Conservation (phyloP, 2,888 invertebrate genomes). For the Lacanobia wlatinum region DNA sequence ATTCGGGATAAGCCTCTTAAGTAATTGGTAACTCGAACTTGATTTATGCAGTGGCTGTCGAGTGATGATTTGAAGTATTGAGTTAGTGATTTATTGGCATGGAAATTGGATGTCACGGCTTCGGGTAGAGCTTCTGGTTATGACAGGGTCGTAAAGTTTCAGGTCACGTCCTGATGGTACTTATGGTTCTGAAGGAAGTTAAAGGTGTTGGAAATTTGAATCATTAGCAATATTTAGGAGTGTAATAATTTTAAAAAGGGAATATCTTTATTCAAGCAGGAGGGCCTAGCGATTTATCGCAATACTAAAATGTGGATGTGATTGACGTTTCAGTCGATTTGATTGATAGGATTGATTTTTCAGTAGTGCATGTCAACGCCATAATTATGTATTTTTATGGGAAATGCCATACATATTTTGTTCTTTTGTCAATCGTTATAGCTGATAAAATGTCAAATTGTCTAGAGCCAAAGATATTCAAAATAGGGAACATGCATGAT, state of each 20-base stretch:
- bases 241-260: background rate
- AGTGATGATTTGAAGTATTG: conserved; percentile 70
- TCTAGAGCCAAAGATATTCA: no score
- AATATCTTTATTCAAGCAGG: no score
- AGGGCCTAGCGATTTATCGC: no score
- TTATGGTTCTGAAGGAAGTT: conserved; percentile 17
- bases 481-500: no score
- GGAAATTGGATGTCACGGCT: conserved; percentile 49
- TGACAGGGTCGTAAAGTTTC: conserved; percentile 37
- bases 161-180: conserved; percentile 46
- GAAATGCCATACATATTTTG: no score
- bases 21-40: conserved; percentile 80
- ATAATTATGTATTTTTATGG: no score
- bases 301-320: no score
- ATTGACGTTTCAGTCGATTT: no score
- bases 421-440: no score
- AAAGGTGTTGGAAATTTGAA: conserved; percentile 11
- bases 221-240: conserved; percentile 19
- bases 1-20: conserved; percentile 79
- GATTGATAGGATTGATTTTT: no score
- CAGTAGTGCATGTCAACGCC: no score
- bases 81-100: conserved; percentile 64
- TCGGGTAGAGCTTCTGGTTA: conserved; percentile 30
- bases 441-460: no score
- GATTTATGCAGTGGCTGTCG: conserved; percentile 74